These are phyloP conservation scores for Drosophila sechellia DNA, from an alignment of 1,140 invertebrate genomes.

Conservation along the genomic window DNA sequence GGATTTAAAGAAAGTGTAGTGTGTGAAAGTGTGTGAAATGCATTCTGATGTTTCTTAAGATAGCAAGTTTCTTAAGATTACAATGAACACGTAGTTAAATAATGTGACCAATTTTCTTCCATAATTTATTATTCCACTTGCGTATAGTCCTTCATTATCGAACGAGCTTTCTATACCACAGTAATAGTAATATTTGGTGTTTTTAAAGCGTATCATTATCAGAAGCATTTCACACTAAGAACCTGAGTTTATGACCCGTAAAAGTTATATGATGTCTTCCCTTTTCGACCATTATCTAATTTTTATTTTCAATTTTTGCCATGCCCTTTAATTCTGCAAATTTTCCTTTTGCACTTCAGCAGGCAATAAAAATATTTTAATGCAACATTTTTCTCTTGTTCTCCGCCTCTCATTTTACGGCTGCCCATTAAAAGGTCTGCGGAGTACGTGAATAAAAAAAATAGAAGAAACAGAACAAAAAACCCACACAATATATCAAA, in stretches of 20 bases:
- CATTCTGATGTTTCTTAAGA: no score
- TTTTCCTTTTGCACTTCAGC: slow-evolving; percentile 31
- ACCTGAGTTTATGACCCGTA: slow-evolving; percentile 60
- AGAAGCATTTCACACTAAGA: slow-evolving; percentile 26
- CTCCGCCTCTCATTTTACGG: slow-evolving; percentile 32
- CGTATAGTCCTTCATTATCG: background rate
- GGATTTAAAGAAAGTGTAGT: no score
- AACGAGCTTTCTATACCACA: background rate
- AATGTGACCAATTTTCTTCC: background rate
- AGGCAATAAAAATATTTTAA: slow-evolving; percentile 82
- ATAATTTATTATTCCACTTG: no score
- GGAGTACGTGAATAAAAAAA: slow-evolving; percentile 39
- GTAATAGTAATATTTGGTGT: background rate
- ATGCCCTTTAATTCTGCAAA: slow-evolving; percentile 55
- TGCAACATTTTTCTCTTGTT: slow-evolving; percentile 52
- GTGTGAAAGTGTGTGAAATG: no score
- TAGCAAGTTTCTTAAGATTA: no score
- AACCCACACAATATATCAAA: slow-evolving; percentile 43
- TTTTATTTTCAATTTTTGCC: slow-evolving; percentile 73
- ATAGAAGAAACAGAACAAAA: slow-evolving; percentile 3
- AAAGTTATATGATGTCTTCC: slow-evolving; percentile 47
- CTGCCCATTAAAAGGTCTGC: slow-evolving; percentile 68
- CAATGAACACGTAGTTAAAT: background rate
- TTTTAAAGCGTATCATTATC: slow-evolving; percentile 23
- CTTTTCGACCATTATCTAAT: slow-evolving; percentile 63